Evolutionary conservation across 2,888 invertebrate species (phyloP).

Genomic region (Phyllotreta cruciferae): DNA sequence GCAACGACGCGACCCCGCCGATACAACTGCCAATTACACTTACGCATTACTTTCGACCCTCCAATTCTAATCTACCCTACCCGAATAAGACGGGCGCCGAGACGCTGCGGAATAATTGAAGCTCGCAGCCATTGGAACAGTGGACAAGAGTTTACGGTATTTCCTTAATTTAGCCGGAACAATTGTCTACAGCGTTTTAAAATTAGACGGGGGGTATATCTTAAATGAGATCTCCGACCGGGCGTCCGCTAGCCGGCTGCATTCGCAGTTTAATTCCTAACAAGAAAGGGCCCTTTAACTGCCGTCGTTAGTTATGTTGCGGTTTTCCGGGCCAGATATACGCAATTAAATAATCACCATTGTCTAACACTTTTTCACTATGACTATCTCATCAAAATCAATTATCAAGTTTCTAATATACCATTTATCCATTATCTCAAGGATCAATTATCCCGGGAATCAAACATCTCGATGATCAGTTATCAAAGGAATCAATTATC

Average conservation of each 20-base stretch:
- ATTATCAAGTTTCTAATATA: too few species aligned
- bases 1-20: too few species aligned
- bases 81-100: slow-evolving; percentile 22
- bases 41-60: slow-evolving; percentile 14
- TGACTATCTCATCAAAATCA: too few species aligned
- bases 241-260: not conserved
- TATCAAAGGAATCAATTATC: too few species aligned
- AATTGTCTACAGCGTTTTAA: slow-evolving; percentile 29
- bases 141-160: slow-evolving; percentile 30
- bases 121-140: slow-evolving; percentile 17
- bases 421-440: too few species aligned
- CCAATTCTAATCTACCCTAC: slow-evolving; percentile 13
- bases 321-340: slow-evolving; percentile 1
- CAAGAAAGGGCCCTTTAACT: slow-evolving; percentile 4
- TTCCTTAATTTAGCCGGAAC: slow-evolving; percentile 27
- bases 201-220: slow-evolving; percentile 24
- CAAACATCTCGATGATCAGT: too few species aligned
- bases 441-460: too few species aligned
- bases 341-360: too few species aligned
- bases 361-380: too few species aligned
- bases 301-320: slow-evolving; percentile 3
- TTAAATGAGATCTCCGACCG: slow-evolving; percentile 20
- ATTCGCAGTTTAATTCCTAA: slow-evolving; percentile 10
- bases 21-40: too few species aligned
- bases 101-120: slow-evolving; percentile 26